Evolutionary conservation across 2,888 invertebrate species (phyloP), one percentile per base, ranked within the genome.

Genomic region (Spodoptera picta): DNA sequence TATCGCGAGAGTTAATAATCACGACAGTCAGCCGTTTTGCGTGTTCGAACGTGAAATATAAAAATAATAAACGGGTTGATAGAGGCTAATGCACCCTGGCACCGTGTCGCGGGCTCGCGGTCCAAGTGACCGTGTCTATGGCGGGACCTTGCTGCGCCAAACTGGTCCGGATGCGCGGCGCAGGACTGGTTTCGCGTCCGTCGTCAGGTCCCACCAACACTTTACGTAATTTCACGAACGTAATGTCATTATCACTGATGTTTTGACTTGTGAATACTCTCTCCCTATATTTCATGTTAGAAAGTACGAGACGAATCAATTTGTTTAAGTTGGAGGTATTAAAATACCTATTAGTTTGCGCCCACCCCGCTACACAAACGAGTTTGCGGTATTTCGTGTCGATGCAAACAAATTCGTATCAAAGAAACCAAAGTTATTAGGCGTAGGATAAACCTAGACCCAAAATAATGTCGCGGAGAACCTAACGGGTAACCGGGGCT

Each of bases 141-240:
- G 82, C 85, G 87, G 86, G 92, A 92, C 93, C 92, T 93, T 92
- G 92, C 88, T 86, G 84, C 78, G 78, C 83, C 74, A 76, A 78
- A 78, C 78, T 79, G 79, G 79, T 79, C 74, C 61, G 74, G 60
- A 68, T 68, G 68, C 49, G 65, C 73, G 53, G 55, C 73, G 67
- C 73, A 68, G 80, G 89, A 92, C 93, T 86, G 90, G 92, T 92
- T 87, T 82, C 70, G 72, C 74, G 78, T 72, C 72, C 75, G 76
- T 66, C 77, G 79, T 85, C 90, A 86, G 87, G 89, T 88, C 79
- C 75, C 72, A 75, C 75, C 75, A 65, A 67, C 67, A 74, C 68
- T 88, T 89, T 87, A 90, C 89, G 87, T 90, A 88, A 91, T 87
- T 87, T 83, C 82, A 82, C 79, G 80, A 84, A 65, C 66, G 72